Base-by-base conservation (phyloP, 1,140 invertebrate genomes). In the Drosophila lowei region DNA sequence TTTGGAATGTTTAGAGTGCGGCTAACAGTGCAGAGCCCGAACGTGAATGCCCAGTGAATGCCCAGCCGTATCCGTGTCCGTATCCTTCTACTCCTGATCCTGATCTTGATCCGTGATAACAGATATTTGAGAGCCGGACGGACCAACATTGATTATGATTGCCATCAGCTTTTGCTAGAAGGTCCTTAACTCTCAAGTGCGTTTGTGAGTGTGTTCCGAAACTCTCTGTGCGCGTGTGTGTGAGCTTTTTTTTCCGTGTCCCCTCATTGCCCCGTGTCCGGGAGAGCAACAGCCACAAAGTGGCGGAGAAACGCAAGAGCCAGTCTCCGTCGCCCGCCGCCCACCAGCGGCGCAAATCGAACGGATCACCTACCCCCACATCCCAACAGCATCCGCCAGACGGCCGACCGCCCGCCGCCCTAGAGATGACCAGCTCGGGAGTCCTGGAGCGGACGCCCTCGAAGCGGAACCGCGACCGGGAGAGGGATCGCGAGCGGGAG, bases 291-390 rank as follows among this genome's bases (percentile, higher is more conserved):
- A 66, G 67, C 78, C 49, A 68, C 86, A 91, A 90, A 90, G 90
- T 91, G 90, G 90, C 90, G 89, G 90, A 91, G 60, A 91, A 91
- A 91, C 80, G 88, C 57, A 91, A 91, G 53, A 88, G 84, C 65
- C 67, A 81, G 41, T 66, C 88, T 48, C 89, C 85, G 72, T 57
- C 85, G 72, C 58, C 61, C 56, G 72, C 79, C 54, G 66, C 76
- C 71, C 73, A 68, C 34, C 81, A 86, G 81, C 77, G 77, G 52
- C 80, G 77, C 46, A 90, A 86, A 21, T 86, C 71, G 2, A 72
- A 72, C 59, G 56, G 42, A 15, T 62, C 79, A 41, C 34, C 34
- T 13, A 58, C 41, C 41, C n/a, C 42, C 43, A 43, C 48, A 66
- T 42, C 65, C 8, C 46, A 25, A 46, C 43, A 28, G 34, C 23